phyloP scores from a whole-genome alignment of 2,888 invertebrate genomes.

The Slavum lentiscoides region DNA sequence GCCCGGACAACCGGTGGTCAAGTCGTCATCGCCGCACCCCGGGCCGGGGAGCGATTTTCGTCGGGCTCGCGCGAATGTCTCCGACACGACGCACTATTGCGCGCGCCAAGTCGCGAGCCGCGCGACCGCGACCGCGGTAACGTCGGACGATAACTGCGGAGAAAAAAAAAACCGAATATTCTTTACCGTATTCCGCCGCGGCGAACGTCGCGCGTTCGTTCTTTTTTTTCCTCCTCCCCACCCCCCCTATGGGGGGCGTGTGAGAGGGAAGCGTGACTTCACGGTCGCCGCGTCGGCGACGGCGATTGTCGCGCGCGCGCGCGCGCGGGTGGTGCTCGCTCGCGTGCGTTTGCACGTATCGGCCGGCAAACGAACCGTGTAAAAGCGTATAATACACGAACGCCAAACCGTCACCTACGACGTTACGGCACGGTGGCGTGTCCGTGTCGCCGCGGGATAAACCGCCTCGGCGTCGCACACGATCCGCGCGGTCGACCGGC shows the following conservation, averaged over 20 bases:
- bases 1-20: too few species aligned
- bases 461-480: conserved; percentile 17
- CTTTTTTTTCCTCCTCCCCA: too few species aligned
- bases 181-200: conserved; percentile 24
- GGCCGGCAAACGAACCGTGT: too few species aligned
- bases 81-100: background rate
- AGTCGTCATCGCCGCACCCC: background rate
- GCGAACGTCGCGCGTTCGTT: background rate
- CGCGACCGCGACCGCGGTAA: background rate
- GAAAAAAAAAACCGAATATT: too few species aligned
- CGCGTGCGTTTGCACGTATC: background rate
- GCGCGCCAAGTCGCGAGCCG: background rate
- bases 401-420: too few species aligned
- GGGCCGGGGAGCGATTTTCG: too few species aligned
- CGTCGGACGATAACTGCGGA: background rate
- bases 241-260: background rate
- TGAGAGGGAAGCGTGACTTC: background rate
- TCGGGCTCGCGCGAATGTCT: background rate
- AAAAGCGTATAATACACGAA: too few species aligned
- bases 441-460: background rate
- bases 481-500: too few species aligned
- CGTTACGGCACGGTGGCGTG: too few species aligned
- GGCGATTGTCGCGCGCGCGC: too few species aligned
- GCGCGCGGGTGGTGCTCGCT: conserved; percentile 24
- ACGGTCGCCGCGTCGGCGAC: too few species aligned